Conservation (phyloP, 2,113 vertebrate species). For the Cyanoliseus patagonus region DNA sequence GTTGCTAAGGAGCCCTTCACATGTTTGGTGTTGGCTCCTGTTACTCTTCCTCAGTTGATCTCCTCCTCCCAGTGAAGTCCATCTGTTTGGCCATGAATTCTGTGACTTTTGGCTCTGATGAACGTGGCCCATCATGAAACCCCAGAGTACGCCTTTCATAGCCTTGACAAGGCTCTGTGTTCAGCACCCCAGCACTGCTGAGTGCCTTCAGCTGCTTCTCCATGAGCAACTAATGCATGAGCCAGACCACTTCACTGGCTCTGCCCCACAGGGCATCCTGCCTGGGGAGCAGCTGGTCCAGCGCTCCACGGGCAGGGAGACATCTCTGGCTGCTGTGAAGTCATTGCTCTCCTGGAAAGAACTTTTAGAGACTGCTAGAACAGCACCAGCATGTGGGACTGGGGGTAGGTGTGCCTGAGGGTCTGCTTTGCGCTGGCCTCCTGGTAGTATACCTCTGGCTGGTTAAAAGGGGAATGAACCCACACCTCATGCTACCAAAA, state of each 20-base stretch:
- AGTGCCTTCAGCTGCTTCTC: background rate
- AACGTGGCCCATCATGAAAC: rapidly evolving
- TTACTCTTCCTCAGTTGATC: conserved; percentile 11
- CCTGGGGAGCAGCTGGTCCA: background rate
- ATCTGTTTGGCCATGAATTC: conserved; percentile 24
- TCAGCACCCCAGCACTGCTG: background rate
- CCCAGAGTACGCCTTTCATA: background rate
- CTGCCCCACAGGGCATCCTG: rapidly evolving
- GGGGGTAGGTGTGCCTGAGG: background rate
- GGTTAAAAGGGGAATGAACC: background rate
- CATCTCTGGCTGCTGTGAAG: background rate
- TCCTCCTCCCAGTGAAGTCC: background rate
- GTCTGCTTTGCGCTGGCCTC: background rate
- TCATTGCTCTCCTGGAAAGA: background rate
- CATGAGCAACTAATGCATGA: rapidly evolving
- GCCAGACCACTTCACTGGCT: rapidly evolving
- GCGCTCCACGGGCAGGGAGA: rapidly evolving
- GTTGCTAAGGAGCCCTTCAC: conserved; percentile 12
- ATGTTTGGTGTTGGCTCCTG: background rate
- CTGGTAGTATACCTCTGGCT: background rate
- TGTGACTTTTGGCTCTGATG: background rate
- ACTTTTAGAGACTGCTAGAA: background rate
- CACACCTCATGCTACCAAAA: background rate
- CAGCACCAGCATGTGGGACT: rapidly evolving
- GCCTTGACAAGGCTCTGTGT: rapidly evolving